phyloP scores from a whole-genome alignment of 1,140 invertebrate species.

The Asobara japonica region DNA sequence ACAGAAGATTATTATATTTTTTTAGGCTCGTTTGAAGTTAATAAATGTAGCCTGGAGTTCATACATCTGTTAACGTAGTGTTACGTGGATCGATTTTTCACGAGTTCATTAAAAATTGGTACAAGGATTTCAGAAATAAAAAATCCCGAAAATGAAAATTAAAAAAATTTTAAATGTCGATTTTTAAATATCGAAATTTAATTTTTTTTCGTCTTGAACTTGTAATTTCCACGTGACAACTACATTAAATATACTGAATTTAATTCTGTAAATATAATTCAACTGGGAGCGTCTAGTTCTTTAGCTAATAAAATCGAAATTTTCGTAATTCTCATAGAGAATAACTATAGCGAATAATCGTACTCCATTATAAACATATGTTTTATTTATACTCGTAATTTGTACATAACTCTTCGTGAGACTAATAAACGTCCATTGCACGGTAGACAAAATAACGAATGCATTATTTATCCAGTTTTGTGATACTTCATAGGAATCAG shows the following conservation, averaged over 20 bases:
- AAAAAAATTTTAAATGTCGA: too few species aligned
- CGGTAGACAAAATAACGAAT: not conserved
- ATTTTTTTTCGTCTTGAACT: too few species aligned
- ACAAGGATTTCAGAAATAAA: too few species aligned
- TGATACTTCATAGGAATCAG: not conserved
- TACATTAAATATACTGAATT: not conserved
- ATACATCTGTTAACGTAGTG: too few species aligned
- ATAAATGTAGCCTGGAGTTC: not conserved
- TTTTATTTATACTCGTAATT: slow-evolving; percentile 3
- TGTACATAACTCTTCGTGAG: slow-evolving; percentile 1
- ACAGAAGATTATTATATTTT: not conserved
- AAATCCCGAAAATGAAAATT: too few species aligned
- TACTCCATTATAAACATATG: not conserved
- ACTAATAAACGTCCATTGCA: slow-evolving; percentile 5
- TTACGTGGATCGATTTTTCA: too few species aligned
- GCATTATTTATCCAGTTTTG: not conserved
- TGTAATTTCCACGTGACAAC: too few species aligned
- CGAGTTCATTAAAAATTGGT: too few species aligned
- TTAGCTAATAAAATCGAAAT: not conserved
- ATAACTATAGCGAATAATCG: not conserved
- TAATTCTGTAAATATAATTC: not conserved
- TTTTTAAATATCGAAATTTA: too few species aligned
- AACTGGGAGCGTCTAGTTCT: not conserved
- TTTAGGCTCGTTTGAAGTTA: not conserved
- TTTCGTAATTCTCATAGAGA: not conserved